phyloP scores from a whole-genome alignment of 2,113 vertebrate genomes.

The Notiomystis cincta region DNA sequence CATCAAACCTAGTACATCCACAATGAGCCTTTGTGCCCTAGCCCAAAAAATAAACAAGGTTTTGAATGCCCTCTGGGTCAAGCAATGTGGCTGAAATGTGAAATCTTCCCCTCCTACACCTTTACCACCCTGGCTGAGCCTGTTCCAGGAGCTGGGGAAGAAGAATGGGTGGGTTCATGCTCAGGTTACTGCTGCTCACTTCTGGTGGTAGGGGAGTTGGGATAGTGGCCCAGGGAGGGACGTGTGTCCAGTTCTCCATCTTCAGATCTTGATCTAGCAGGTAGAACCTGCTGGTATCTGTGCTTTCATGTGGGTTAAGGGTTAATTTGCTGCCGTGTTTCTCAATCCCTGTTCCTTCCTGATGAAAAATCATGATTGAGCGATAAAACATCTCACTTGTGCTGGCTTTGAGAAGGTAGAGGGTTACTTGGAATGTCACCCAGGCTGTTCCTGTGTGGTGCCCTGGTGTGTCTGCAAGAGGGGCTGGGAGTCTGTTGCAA shows the following conservation, averaged over 20 bases:
- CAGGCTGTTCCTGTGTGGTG: neutral
- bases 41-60: constrained; percentile 47
- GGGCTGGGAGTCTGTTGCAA: constrained; percentile 19
- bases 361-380: constrained; percentile 3
- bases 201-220: neutral
- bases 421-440: constrained; percentile 32
- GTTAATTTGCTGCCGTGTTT: constrained; percentile 3
- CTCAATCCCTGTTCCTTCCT: constrained; percentile 39
- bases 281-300: constrained; percentile 24
- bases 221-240: neutral
- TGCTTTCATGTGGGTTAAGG: constrained; percentile 20
- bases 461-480: neutral
- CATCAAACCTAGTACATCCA: neutral
- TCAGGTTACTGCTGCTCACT: neutral
- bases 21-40: constrained; percentile 7
- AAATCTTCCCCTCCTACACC: neutral
- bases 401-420: neutral
- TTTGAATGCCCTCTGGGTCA: constrained; percentile 34
- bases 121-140: neutral
- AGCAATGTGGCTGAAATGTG: neutral
- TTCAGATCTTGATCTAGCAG: neutral
- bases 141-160: neutral
- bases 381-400: constrained; percentile 17
- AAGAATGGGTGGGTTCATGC: neutral
- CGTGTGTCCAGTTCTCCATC: neutral